Percentiles rank a stretch among this genome's conserved stretches.
phyloP scores from a whole-genome alignment of 2,888 invertebrate species.

The Unio delphinus region DNA sequence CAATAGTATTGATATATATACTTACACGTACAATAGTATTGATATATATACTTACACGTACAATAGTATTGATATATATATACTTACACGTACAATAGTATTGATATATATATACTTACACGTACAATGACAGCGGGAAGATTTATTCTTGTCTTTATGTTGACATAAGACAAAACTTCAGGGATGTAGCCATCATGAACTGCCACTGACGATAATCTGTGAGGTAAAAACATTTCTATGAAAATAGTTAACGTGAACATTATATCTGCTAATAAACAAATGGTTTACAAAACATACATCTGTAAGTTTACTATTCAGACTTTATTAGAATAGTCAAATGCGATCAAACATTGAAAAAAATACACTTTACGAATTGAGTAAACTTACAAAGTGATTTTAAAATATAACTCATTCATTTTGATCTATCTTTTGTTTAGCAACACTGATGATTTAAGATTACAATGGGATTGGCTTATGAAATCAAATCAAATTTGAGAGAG shows the following conservation, averaged over 20 bases:
- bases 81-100: slow-evolving; percentile 31
- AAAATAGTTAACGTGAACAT: no score
- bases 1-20: no score
- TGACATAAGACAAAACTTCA: slow-evolving; percentile 42
- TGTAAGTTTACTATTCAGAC: no score
- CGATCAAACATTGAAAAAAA: neutral
- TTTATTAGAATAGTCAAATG: neutral
- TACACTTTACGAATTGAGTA: neutral
- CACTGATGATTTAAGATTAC: neutral
- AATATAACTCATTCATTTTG: no score
- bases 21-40: no score
- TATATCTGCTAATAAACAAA: no score
- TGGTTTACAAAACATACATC: no score
- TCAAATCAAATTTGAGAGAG: neutral
- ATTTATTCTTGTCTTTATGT: slow-evolving; percentile 44
- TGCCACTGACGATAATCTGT: slow-evolving; percentile 42
- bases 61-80: no score
- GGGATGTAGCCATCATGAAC: slow-evolving; percentile 49
- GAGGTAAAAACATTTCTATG: neutral
- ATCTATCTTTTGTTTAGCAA: neutral
- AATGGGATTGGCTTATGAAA: neutral
- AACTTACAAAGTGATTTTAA: neutral
- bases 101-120: slow-evolving; percentile 19
- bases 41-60: no score
- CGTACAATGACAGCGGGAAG: slow-evolving; percentile 35